Base-by-base conservation (phyloP, 2,797 vertebrate species). In the Sebastes baramenuke region DNA sequence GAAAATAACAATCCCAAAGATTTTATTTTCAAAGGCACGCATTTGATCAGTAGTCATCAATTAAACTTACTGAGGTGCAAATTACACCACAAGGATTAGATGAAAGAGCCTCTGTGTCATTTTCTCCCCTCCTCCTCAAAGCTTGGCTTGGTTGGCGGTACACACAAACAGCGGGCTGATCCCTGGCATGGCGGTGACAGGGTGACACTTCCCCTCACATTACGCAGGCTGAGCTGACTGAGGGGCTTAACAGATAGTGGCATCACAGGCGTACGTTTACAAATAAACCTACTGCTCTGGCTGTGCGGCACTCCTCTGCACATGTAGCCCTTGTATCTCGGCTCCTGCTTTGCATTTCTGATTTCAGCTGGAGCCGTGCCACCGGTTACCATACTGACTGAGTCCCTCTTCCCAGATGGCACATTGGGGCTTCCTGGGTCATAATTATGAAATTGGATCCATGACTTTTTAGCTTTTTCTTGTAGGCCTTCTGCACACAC, bases 41-140 rank as follows among this genome's bases (percentile, higher is more conserved):
- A 96, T 95, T 95, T 96, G 95, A 96, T 96, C 95, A 95, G 94
- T 94, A 95, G 94, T 95, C 95, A 94, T 95, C 94, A 96, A 95
- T 96, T 96, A 95, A 95, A 94, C 75, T 93, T 93, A 95, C 89
- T 92, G 94, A 94, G 94, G 93, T 93, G 93, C 92, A 94, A 93
- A 95, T 96, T 95, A 95, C 89, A 84, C 92, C 92, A 84, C 84
- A 81, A 92, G 91, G 92, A 94, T 95, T 89, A 96, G 96, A 96
- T 96, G 95, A 96, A 96, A 96, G 95, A 87, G 89, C 82, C 89
- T 89, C 86, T 67, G 89, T 96, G 95, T 95, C 95, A 96, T 89
- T 87, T 90, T 61, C 87, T 89, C 86, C 90, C 87, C 91, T 85
- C 85, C 92, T 92, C 92, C 91, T 92, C 93, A 86, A 88, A 92